phyloP scores from a whole-genome alignment of 1,140 invertebrate species.

The Carcinoscorpius rotundicauda region DNA sequence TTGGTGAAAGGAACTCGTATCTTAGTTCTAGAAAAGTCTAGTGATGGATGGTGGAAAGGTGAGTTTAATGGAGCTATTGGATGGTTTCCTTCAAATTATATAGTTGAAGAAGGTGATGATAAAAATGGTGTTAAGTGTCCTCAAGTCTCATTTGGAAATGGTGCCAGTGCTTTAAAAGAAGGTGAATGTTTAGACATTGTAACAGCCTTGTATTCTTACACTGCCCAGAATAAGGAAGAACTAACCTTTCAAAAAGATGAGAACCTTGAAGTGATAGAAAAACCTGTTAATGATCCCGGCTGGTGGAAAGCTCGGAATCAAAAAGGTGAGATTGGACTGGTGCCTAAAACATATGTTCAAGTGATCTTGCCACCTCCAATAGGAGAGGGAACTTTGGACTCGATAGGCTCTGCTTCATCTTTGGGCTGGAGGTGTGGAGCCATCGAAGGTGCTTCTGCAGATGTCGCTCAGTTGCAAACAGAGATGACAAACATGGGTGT shows the following conservation, averaged over 20 bases:
- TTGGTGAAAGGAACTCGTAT: constrained; percentile 77
- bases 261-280: constrained; percentile 83
- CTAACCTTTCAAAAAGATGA: constrained; percentile 94
- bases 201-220: constrained; percentile 82
- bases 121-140: constrained; percentile 75
- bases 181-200: constrained; percentile 57
- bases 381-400: too few relatives aligned
- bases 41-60: constrained; percentile 99
- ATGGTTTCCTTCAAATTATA: constrained; percentile 98
- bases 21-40: constrained; percentile 87
- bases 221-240: constrained; percentile 91
- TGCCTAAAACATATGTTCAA: constrained; percentile 91
- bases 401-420: too few relatives aligned
- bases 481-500: constrained; percentile 11
- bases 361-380: constrained; percentile 30
- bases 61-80: constrained; percentile 67
- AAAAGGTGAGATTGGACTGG: constrained; percentile 76
- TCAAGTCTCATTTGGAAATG: constrained; percentile 55
- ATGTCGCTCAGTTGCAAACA: constrained; percentile 1
- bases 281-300: constrained; percentile 91
- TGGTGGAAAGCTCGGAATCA: constrained; percentile 94
- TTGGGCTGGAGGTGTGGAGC: too few relatives aligned
- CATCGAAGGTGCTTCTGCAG: too few relatives aligned
- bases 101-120: constrained; percentile 59
- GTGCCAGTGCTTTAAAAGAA: constrained; percentile 14